These are phyloP conservation scores for Semaprochilodus insignis DNA, from an alignment of 2,797 vertebrate species.

Conservation along the genomic window DNA sequence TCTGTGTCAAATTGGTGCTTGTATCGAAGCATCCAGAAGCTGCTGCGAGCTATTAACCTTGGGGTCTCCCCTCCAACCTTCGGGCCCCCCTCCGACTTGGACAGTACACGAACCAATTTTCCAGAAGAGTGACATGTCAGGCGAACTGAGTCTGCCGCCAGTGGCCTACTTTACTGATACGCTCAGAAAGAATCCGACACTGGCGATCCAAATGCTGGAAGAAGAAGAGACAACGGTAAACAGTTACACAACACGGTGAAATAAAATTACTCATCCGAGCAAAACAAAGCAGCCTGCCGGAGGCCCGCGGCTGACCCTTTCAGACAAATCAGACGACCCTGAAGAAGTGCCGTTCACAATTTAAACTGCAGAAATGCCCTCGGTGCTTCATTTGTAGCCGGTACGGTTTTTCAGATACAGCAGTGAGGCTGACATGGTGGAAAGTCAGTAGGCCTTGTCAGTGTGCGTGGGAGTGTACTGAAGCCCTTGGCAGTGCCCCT, in stretches of 20 bases:
- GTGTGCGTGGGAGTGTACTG: conserved; percentile 25
- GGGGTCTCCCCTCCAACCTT: conserved; percentile 27
- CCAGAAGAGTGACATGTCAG: conserved; percentile 30
- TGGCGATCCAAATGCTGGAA: not conserved
- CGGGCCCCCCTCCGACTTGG: not conserved
- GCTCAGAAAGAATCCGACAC: not conserved
- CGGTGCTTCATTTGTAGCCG: not conserved
- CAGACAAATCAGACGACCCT: not conserved
- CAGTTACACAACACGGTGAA: not conserved
- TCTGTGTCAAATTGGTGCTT: conserved; percentile 46
- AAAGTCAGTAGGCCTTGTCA: conserved; percentile 34
- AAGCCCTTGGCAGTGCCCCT: conserved; percentile 42
- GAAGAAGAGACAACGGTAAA: not conserved
- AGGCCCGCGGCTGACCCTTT: not conserved
- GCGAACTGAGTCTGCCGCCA: not conserved
- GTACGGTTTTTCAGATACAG: conserved; percentile 19
- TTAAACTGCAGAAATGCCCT: not conserved
- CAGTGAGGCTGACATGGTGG: conserved; percentile 18
- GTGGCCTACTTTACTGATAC: conserved; percentile 11
- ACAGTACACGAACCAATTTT: conserved; percentile 37
- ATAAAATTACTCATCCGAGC: not conserved
- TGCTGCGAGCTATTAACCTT: conserved; percentile 45
- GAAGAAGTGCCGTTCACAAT: not conserved
- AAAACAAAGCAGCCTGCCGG: not conserved
- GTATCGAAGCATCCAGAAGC: conserved; percentile 20